These are phyloP conservation scores for Thera britannica DNA, from an alignment of 2,888 invertebrate genomes.

Conservation along the genomic window DNA sequence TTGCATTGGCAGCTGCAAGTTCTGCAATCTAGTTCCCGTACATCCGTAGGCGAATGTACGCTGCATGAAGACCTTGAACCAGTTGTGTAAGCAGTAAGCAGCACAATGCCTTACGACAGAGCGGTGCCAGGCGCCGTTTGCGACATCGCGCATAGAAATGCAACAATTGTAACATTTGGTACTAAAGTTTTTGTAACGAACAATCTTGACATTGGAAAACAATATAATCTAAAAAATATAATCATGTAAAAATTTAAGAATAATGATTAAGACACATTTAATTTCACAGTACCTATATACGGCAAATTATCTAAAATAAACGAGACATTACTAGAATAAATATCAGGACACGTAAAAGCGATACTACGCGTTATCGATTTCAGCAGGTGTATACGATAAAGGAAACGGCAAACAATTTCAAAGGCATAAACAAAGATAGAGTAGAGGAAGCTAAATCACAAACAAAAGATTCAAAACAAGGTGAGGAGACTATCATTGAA, in stretches of 20 bases:
- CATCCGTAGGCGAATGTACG: slow-evolving; percentile 79
- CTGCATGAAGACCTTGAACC: slow-evolving; percentile 75
- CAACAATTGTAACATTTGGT: slow-evolving; percentile 54
- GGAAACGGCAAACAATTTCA: slow-evolving; percentile 33
- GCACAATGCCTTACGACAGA: slow-evolving; percentile 81
- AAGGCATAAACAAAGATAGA: slow-evolving; percentile 51
- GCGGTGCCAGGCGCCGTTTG: slow-evolving; percentile 73
- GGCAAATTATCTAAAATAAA: too few species aligned
- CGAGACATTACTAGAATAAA: not conserved
- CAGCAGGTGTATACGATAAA: slow-evolving; percentile 22
- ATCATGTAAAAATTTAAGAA: not conserved
- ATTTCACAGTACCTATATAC: too few species aligned
- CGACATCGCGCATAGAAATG: slow-evolving; percentile 65
- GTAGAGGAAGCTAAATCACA: slow-evolving; percentile 63
- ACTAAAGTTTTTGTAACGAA: slow-evolving; percentile 9
- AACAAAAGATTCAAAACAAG: slow-evolving; percentile 67
- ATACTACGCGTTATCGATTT: slow-evolving; percentile 22
- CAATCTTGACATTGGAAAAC: slow-evolving; percentile 27
- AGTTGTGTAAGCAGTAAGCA: slow-evolving; percentile 74
- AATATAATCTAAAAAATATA: not conserved
- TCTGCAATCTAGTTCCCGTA: slow-evolving; percentile 70
- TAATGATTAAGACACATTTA: too few species aligned
- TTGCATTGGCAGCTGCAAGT: slow-evolving; percentile 40
- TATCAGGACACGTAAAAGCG: slow-evolving; percentile 6
- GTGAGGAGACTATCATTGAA: slow-evolving; percentile 41